Percentiles rank a stretch among this genome's conserved stretches.
Conservation (phyloP, 1,140 invertebrate species). For the Pygmarrhopalites habei region DNA sequence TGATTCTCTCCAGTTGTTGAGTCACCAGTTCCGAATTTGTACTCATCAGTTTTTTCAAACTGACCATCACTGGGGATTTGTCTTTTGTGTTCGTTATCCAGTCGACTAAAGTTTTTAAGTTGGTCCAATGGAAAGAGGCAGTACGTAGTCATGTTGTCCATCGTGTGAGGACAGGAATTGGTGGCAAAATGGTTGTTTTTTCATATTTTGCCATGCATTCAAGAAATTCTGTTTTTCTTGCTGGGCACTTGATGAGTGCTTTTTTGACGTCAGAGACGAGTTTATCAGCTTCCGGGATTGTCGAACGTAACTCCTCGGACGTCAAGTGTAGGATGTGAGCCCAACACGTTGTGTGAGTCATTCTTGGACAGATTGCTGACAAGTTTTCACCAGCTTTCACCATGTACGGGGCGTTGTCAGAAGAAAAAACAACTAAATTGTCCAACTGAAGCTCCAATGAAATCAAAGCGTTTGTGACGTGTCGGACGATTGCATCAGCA, state of each 20-base stretch:
- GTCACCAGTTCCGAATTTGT: background rate
- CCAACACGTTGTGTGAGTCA: background rate
- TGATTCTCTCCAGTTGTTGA: constrained; percentile 2
- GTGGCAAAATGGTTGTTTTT: constrained; percentile 40
- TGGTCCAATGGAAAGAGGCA: constrained; percentile 40
- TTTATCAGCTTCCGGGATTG: background rate
- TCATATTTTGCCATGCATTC: background rate
- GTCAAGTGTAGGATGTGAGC: too few species aligned
- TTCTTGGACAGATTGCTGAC: background rate
- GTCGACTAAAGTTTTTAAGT: constrained; percentile 35
- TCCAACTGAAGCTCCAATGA: background rate
- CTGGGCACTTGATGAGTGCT: background rate
- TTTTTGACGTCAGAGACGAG: background rate
- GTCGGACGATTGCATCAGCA: background rate
- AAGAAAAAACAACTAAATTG: background rate
- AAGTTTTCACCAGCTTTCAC: background rate
- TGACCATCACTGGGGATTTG: background rate
- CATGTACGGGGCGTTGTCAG: too few species aligned
- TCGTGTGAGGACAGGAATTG: constrained; percentile 43
- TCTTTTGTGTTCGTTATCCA: background rate
- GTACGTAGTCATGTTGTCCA: constrained; percentile 45
- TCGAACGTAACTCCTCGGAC: background rate
- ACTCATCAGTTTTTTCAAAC: background rate
- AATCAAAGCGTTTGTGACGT: background rate
- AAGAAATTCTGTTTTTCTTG: background rate